These are phyloP conservation scores for Sturnira hondurensis DNA, from an alignment of 2,113 vertebrate genomes.

Conservation along the genomic window DNA sequence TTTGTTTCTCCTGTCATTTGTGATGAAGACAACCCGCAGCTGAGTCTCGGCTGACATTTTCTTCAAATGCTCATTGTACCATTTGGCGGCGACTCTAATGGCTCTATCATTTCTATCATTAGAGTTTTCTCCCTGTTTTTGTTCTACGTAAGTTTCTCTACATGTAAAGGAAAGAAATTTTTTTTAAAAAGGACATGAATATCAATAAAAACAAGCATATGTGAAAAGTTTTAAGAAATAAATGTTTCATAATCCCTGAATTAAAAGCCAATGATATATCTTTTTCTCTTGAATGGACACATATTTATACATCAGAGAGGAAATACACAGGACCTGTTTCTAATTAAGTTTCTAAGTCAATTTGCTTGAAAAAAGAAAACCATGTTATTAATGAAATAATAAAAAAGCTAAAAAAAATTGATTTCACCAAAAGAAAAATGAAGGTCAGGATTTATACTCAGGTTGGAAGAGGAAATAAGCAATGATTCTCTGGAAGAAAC, in stretches of 20 bases:
- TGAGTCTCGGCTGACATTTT: constrained; percentile 73
- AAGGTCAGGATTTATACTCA: background rate
- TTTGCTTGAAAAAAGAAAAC: background rate
- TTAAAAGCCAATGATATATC: background rate
- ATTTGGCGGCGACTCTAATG: constrained; percentile 91
- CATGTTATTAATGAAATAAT: background rate
- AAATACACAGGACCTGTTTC: background rate
- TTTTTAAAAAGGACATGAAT: background rate
- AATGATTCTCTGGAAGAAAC: background rate
- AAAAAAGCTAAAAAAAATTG: background rate
- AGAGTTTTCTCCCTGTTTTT: constrained; percentile 90
- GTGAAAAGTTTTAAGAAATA: background rate
- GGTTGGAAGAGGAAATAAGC: background rate
- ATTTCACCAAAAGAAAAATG: background rate
- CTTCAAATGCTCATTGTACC: constrained; percentile 92
- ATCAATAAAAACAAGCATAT: background rate
- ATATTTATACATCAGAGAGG: background rate
- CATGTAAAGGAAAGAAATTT: background rate
- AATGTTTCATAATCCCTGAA: background rate
- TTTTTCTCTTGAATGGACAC: background rate
- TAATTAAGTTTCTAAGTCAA: background rate
- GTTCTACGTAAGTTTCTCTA: constrained; percentile 94
- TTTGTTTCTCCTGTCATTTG: constrained; percentile 92
- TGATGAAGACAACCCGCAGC: constrained; percentile 91
- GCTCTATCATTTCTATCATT: constrained; percentile 97